Percentiles rank a stretch among this genome's conserved stretches.
phyloP scores from a whole-genome alignment of 2,888 invertebrate species.

The Ophion obscuratus region DNA sequence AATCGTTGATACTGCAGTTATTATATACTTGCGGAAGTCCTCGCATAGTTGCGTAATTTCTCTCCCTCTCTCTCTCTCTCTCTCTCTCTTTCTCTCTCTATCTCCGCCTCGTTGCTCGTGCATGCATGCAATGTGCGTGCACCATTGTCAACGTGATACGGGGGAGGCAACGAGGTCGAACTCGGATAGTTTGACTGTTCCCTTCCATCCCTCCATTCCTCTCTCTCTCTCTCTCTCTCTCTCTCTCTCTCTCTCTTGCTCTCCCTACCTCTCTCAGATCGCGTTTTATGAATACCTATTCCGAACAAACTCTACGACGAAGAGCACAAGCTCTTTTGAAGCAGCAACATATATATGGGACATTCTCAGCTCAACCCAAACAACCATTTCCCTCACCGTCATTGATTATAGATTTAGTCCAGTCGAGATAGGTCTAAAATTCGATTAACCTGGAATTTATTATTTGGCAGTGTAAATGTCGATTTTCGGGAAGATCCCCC shows the following conservation, averaged over 20 bases:
- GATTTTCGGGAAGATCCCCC: too few species aligned
- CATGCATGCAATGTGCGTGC: conserved; percentile 71
- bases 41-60: conserved; percentile 70
- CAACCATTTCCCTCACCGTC: too few species aligned
- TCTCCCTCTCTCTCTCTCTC: conserved; percentile 37
- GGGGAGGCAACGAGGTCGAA: conserved; percentile 50
- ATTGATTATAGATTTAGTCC: too few species aligned
- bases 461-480: too few species aligned
- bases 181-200: conserved; percentile 47
- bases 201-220: neutral
- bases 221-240: conserved; percentile 7
- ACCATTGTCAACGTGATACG: conserved; percentile 67
- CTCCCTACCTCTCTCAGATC: neutral
- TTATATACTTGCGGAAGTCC: conserved; percentile 69
- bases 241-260: conserved; percentile 3
- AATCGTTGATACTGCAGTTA: conserved; percentile 35
- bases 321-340: neutral
- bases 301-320: conserved; percentile 6
- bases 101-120: conserved; percentile 71
- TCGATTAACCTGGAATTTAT: too few species aligned
- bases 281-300: neutral
- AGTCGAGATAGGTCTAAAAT: too few species aligned
- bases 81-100: conserved; percentile 19
- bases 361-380: neutral
- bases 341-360: neutral